Base-by-base conservation (phyloP, 2,888 invertebrate genomes). In the Chrysomela aeneicollis region DNA sequence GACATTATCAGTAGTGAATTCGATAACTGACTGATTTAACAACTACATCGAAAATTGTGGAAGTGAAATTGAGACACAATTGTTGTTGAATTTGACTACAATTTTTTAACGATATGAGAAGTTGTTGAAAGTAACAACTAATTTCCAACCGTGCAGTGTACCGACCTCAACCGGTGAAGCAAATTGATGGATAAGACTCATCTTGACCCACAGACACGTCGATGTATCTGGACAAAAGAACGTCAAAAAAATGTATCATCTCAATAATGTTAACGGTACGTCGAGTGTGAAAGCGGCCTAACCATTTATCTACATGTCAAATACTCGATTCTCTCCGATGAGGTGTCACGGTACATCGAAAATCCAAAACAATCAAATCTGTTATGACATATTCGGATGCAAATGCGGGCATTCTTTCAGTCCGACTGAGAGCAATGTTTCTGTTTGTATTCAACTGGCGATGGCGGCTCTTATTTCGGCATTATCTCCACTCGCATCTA, bases 401-500 rank as follows among this genome's bases (percentile, higher is more conserved):
- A 63, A 63, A 66, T 61, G 58, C 58, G 52, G n/a, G 49, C 61
- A 63, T 59, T 63, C 61, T 64, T 67, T 67, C 61, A 49, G 63
- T 55, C 63, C 59, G 49, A 22, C 35, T 50, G 26, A 50, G 61
- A 59, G 53, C 17, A 58, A 3, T 35, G 54, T 47, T 58, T 68
- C 65, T 63, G 49, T 59, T 52, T 64, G 60, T 66, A 30, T 50
- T 10, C 53, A 54, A 65, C 67, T 61, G 67, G 67, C 69, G 67
- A 61, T 65, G 63, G 61, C 67, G 59, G 67, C 66, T 68, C 66
- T 68, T 65, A 66, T 67, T 70, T 59, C 61, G 57, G 61, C 63
- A 67, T 58, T 66, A 68, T 70, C 70, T 68, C 53, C 63, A 54
- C 63, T 66, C 59, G 64, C 64, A 70, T 70, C 70, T 70, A 70